Conservation (phyloP, 2,113 vertebrate species). For the Leptobrachium ailaonicum region DNA sequence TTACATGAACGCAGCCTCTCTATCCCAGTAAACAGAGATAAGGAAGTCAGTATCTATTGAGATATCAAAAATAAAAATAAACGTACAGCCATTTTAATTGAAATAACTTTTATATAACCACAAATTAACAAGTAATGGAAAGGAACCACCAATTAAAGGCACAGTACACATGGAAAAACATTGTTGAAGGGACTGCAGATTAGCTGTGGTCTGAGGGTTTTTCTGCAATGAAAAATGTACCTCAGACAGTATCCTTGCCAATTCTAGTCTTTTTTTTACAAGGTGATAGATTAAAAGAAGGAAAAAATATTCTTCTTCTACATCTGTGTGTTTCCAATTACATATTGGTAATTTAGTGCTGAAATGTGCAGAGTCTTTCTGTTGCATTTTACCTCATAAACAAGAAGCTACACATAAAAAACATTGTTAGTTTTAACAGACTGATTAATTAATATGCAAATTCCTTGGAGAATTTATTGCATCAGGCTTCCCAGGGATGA, state of each 20-base stretch:
- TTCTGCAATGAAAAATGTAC: background rate
- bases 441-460: too few species aligned
- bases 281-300: background rate
- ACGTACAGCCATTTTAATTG: constrained; percentile 20
- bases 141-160: constrained; percentile 32
- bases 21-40: too few species aligned
- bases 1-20: too few species aligned
- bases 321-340: too few species aligned
- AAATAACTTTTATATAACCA: constrained; percentile 44
- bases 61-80: background rate
- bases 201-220: constrained; percentile 12
- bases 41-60: too few species aligned
- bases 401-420: too few species aligned
- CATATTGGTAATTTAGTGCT: too few species aligned
- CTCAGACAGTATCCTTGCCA: constrained; percentile 40
- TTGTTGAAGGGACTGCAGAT: constrained; percentile 5
- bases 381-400: too few species aligned
- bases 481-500: background rate
- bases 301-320: too few species aligned
- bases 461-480: background rate
- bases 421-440: too few species aligned
- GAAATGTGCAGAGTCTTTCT: too few species aligned
- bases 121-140: constrained; percentile 30
- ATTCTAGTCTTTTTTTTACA: constrained; percentile 25
- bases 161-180: constrained; percentile 43